Evolutionary conservation across 2,113 vertebrate species (phyloP).

Genomic region (Dunckerocampus dactyliophorus): DNA sequence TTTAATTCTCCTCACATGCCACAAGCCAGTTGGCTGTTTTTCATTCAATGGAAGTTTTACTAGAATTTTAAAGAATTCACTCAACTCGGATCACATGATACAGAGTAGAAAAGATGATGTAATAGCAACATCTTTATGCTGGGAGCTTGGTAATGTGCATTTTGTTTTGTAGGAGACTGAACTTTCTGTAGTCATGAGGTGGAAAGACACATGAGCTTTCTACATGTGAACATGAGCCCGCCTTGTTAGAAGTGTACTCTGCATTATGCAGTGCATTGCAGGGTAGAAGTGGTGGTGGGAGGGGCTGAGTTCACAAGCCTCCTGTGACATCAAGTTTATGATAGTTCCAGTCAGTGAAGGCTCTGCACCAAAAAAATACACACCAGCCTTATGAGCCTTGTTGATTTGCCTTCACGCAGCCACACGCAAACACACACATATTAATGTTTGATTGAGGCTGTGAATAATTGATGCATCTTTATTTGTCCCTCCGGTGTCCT

Average conservation of each 20-base stretch:
- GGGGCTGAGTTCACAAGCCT: conserved; percentile 52
- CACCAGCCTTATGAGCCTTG: conserved; percentile 29
- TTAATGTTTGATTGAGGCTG: conserved; percentile 53
- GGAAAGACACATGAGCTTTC: neutral
- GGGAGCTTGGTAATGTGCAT: too few species aligned
- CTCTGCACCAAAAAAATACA: conserved; percentile 51
- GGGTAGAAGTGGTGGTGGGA: neutral
- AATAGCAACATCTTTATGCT: too few species aligned
- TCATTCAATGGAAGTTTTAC: too few species aligned
- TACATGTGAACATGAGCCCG: too few species aligned
- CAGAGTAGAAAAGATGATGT: too few species aligned
- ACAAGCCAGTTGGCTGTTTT: too few species aligned
- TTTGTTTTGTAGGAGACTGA: too few species aligned
- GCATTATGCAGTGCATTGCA: conserved; percentile 22
- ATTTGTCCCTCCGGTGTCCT: conserved; percentile 54
- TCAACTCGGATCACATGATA: too few species aligned
- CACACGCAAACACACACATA: conserved; percentile 32
- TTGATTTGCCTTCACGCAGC: conserved; percentile 35
- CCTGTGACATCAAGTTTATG: conserved; percentile 55
- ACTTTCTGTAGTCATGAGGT: too few species aligned
- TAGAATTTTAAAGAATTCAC: too few species aligned
- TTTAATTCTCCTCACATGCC: too few species aligned
- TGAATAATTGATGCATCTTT: conserved; percentile 63
- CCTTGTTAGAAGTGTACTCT: conserved; percentile 29
- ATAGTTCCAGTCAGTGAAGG: conserved; percentile 55